Conservation (phyloP, 2,888 invertebrate species). For the Axea sp. region DNA sequence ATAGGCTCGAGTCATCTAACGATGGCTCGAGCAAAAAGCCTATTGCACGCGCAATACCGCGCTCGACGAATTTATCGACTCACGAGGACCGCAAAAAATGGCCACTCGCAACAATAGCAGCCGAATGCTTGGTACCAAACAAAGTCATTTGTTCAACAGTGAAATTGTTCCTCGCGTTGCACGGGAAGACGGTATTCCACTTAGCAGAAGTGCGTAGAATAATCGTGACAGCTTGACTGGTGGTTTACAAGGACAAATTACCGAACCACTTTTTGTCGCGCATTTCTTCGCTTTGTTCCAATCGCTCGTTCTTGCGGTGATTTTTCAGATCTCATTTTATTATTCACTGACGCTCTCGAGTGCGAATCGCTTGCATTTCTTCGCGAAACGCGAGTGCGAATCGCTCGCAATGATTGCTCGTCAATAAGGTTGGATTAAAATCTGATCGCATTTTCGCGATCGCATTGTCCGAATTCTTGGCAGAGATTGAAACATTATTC, state of each 20-base stretch:
- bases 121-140: not conserved
- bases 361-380: no score
- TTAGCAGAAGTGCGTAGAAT: not conserved
- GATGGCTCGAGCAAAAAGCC: slow-evolving; percentile 27
- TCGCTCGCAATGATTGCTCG: no score
- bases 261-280: not conserved
- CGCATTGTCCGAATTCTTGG: slow-evolving; percentile 5
- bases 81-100: slow-evolving; percentile 6
- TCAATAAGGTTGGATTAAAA: no score
- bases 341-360: no score
- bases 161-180: slow-evolving; percentile 10
- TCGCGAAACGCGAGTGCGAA: no score
- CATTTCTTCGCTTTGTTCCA: no score
- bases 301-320: no score
- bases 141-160: slow-evolving; percentile 15
- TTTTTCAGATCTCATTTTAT: no score
- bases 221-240: slow-evolving; percentile 6
- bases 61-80: slow-evolving; percentile 33
- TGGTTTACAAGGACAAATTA: slow-evolving; percentile 27
- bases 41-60: slow-evolving; percentile 25
- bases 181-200: no score
- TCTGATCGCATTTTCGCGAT: no score
- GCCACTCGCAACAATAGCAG: not conserved
- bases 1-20: slow-evolving; percentile 20
- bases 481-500: slow-evolving; percentile 26